Evolutionary conservation across 2,113 vertebrate genomes (phyloP).

Genomic region (Daubentonia madagascariensis): DNA sequence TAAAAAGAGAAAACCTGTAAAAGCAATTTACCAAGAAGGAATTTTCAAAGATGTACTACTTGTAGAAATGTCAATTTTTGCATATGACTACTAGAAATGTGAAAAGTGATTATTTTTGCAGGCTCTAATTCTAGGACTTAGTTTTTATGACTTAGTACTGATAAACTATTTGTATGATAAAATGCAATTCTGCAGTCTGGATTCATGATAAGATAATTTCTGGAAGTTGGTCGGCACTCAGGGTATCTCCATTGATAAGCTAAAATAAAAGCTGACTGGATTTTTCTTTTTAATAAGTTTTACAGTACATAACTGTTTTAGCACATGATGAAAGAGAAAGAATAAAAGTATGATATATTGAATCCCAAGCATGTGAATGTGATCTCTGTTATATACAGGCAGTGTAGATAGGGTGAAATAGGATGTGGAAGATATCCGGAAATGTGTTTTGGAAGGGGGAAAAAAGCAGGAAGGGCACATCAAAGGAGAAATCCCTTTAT

Average conservation of each 20-base stretch:
- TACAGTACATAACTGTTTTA: not conserved
- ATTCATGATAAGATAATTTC: slow-evolving; percentile 7
- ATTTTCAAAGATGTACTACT: not conserved
- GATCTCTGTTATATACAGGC: not conserved
- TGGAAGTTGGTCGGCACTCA: not conserved
- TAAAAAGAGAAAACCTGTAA: not conserved
- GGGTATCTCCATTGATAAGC: not conserved
- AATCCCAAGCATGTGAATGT: not conserved
- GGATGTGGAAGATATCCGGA: not conserved
- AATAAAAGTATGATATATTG: not conserved
- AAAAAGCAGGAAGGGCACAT: not conserved
- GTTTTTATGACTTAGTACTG: not conserved
- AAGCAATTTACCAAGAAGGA: not conserved
- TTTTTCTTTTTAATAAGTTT: not conserved
- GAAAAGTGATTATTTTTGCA: not conserved
- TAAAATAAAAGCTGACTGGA: slow-evolving; percentile 1
- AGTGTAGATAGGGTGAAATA: accelerated
- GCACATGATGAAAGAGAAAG: not conserved
- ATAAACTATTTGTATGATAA: not conserved
- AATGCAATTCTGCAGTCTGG: not conserved
- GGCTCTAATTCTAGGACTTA: not conserved
- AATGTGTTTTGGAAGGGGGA: not conserved
- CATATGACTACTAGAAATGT: not conserved
- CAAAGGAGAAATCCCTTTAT: not conserved
- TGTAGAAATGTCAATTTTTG: not conserved